Evolutionary conservation across 64 coral and sea anemone species (phyloP), one percentile per base, ranked within the genome.

Genomic region (Montipora efflorescens): DNA sequence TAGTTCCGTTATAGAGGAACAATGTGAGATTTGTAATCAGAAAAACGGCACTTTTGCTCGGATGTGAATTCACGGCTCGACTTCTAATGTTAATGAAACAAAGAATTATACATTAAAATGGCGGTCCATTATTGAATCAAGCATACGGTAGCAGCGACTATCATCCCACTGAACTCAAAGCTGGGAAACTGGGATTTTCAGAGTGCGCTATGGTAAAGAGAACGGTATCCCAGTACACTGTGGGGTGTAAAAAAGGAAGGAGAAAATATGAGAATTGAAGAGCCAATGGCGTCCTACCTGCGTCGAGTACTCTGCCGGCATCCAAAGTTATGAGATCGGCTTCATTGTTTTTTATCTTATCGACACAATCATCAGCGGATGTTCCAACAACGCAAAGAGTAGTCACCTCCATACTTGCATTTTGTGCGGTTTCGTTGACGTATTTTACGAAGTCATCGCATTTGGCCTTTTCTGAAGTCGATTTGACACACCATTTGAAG

Each of bases 301-400:
- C 89, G 22, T 7, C 15, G 83, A 81, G 91, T 43, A 91, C n/a
- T 19, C 57, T 12, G 19, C 71, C 76, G 28, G 89, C 94, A 76
- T 71, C 74, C 69, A 95, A 67, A 22, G 89, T 95, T 9, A 95
- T 76, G 18, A 95, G 75, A 45, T 95, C 94, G 21, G 89, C 94
- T 11, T 81, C 1, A n/a, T 49, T 61, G 0, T 48, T 45, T 12
- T 73, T 76, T 25, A 95, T 95, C 89, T 87, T 95, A 46, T 52
- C 47, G 51, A 81, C 90, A 15, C 94, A 95, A 74, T 87, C 94
- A 14, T 95, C 94, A 49, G 11, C 8, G 8, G 44, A 4, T 7
- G 5, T 20, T 68, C 74, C 89, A 0, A 25, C 25, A n/a, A 95
- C 94, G 86, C 94, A 95, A 2, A 2, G 47, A 3, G 46, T 11